Evolutionary conservation across 2,113 vertebrate genomes (phyloP), one percentile per base, ranked within the genome.

Genomic region (Nesospiza acunhae): DNA sequence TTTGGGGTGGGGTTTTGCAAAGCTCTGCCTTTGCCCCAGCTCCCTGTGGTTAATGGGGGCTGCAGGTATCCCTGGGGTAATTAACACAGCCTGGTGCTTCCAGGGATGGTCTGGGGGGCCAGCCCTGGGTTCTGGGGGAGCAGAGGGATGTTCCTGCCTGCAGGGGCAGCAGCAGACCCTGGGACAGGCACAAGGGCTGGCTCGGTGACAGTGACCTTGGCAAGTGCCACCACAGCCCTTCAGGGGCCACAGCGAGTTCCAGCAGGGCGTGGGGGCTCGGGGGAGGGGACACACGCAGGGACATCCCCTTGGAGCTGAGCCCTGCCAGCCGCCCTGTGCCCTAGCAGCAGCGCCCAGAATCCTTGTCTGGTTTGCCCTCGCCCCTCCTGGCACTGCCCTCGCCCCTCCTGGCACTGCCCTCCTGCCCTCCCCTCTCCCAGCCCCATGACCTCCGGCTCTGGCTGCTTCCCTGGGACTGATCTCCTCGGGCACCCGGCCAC

Each of bases 251-350:
- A 18, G 27, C 9, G 18, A 47, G 16, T 15, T 44, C 52, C 63
- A 37, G 52, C 1, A 0, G 28, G 30, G 31, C 1, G 0, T 3
- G 13, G 13, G 15, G 33, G 33, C 17, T 74, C 14, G 0, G 0
- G 14, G 8, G 5, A 4, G 41, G 18, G 11, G 15, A 23, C 44
- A 53, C 27, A 19, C 23, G 5, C 17, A 11, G 59, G 15, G 27
- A 11, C 14, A 23, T 42, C 44, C 68, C 44, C 58, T 37, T 7
- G 30, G 49, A 77, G 23, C 63, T 58, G n/a, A 84, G 49, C 83
- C 17, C 63, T 31, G n/a, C 59, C 59, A 33, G 30, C 20, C 6
- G 0, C 41, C 30, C 47, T 2, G 0, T 39, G 52, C 10, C 28
- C 39, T 0, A 0, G 7, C 21, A 41, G 66, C 63, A 50, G 20